Evolutionary conservation across 2,888 invertebrate species (phyloP), one percentile per base, ranked within the genome.

Genomic region (Tethea ocularis): DNA sequence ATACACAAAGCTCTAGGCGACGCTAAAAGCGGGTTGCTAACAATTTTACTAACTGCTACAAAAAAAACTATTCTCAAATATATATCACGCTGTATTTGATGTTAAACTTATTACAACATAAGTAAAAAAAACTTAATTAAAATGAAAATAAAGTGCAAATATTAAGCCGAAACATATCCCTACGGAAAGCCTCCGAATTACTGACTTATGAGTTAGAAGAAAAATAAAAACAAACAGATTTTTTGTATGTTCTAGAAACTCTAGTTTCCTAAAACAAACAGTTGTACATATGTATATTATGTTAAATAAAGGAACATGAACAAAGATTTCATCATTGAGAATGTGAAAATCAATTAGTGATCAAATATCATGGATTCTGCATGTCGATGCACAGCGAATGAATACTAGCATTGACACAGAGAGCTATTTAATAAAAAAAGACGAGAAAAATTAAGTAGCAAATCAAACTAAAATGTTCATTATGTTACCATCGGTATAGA

Each of bases 11-110:
- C 89, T 78, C 87, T 90, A 89, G 71, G 80, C 88, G 81, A 82
- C 74, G 82, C 88, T 89, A 90, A 77, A 89, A 90, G 88, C 86
- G 72, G 83, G 81, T 78, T 78, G 79, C 80, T 67, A 82, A 80
- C 76, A 74, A 75, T 71, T 69, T 71, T 63, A 64, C 74, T 74
- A 80, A 73, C 57, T n/a, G 75, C 74, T 82, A 84, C 71, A 77
- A 84, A 84, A 83, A 83, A 85, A 87, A 87, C 79, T 80, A 63
- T 72, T 82, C 74, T 61, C 78, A 84, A 84, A 86, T 85, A 84
- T 86, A 80, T 84, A 26, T 26, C 84, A 88, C 84, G 84, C 86
- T 91, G 87, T 88, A 89, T 89, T 88, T 87, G 83, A 87, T 86
- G 82, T 86, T 86, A 85, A 88, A 85, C 80, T 86, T 83, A 85